These are phyloP conservation scores for Ormyrus rosae DNA, from an alignment of 2,888 invertebrate genomes.

Conservation along the genomic window DNA sequence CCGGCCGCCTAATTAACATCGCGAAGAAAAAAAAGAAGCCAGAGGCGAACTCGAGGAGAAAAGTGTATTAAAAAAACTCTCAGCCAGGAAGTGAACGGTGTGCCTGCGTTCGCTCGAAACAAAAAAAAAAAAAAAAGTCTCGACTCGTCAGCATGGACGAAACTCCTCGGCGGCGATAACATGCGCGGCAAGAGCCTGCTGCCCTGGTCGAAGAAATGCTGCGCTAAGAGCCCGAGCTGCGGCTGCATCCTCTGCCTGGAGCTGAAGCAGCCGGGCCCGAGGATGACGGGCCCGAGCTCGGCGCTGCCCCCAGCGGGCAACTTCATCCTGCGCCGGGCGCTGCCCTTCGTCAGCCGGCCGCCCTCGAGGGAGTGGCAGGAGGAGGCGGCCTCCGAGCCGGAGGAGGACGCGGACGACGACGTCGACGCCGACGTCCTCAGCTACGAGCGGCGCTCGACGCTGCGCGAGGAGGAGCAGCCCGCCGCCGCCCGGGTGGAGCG, in stretches of 20 bases:
- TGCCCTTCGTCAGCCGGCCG: constrained; percentile 66
- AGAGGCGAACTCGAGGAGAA: too few species aligned
- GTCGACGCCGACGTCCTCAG: constrained; percentile 56
- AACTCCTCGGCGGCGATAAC: background rate
- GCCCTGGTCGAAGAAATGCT: background rate
- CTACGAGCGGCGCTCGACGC: constrained; percentile 65
- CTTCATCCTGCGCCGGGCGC: constrained; percentile 74
- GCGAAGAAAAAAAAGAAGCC: too few species aligned
- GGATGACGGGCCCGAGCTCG: constrained; percentile 26
- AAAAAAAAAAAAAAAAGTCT: too few species aligned
- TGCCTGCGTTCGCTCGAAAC: too few species aligned
- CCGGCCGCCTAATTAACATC: too few species aligned
- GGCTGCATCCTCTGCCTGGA: constrained; percentile 86
- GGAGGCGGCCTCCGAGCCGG: constrained; percentile 62
- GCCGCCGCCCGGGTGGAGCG: constrained; percentile 61
- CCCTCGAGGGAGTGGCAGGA: constrained; percentile 69
- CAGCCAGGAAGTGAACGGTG: too few species aligned
- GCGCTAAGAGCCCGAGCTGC: constrained; percentile 79
- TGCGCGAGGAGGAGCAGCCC: constrained; percentile 62
- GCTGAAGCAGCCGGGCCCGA: constrained; percentile 78
- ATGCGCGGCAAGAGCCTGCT: constrained; percentile 6
- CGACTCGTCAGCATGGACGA: too few species aligned
- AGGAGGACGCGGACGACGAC: constrained; percentile 60
- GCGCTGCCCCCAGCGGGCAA: constrained; percentile 71
- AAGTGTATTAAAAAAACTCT: too few species aligned